These are phyloP conservation scores for Anneissia japonica DNA, from an alignment of 35 echinoderm and acorn worm genomes.

Conservation along the genomic window DNA sequence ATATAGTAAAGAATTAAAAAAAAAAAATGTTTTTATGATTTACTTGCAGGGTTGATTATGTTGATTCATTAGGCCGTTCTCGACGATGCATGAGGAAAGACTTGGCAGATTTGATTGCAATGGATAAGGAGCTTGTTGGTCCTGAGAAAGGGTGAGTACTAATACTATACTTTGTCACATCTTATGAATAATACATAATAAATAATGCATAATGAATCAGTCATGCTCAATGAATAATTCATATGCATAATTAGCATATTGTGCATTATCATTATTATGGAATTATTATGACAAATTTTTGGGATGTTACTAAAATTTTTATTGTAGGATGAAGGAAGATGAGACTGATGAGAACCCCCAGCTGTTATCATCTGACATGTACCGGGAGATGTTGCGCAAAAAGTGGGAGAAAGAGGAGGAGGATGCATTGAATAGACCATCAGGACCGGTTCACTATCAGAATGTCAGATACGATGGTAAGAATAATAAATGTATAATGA, in stretches of 20 bases:
- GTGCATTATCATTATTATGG: too few relatives aligned
- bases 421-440: slow-evolving; percentile 33
- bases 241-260: too few relatives aligned
- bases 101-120: slow-evolving; percentile 53
- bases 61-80: slow-evolving; percentile 79
- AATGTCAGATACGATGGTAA: slow-evolving; percentile 90
- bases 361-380: slow-evolving; percentile 85
- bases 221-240: too few relatives aligned
- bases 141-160: background rate
- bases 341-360: slow-evolving; percentile 48
- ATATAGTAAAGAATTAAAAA: background rate
- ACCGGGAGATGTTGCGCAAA: slow-evolving; percentile 88
- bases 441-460: slow-evolving; percentile 69
- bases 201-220: too few relatives aligned
- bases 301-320: too few relatives aligned
- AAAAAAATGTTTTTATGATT: background rate
- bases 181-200: too few relatives aligned
- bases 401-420: slow-evolving; percentile 94
- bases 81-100: slow-evolving; percentile 96
- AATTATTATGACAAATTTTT: too few relatives aligned
- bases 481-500: too few relatives aligned
- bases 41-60: slow-evolving; percentile 78
- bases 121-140: slow-evolving; percentile 51
- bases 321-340: background rate
- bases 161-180: too few relatives aligned